These are phyloP conservation scores for Latheticus oryzae DNA, from an alignment of 2,888 invertebrate genomes.

Conservation along the genomic window DNA sequence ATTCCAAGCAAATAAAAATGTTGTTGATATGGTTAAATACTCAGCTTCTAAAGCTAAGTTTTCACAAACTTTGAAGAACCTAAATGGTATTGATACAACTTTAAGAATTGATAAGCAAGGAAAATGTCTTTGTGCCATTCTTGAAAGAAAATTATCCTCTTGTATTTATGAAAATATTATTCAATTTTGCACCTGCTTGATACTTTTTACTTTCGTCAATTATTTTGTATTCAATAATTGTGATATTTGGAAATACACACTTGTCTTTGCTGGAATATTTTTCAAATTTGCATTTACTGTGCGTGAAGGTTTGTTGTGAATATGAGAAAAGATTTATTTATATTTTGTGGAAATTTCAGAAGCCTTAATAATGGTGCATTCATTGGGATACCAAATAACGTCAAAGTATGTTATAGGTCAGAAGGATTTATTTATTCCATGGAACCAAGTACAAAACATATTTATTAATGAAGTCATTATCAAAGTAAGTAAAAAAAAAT, in stretches of 20 bases:
- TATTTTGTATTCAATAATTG: too few relatives aligned
- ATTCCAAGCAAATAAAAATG: too few relatives aligned
- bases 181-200: too few relatives aligned
- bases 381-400: conserved; percentile 45
- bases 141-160: conserved; percentile 3
- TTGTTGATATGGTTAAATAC: conserved; percentile 22
- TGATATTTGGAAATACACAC: too few relatives aligned
- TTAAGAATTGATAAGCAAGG: conserved; percentile 22
- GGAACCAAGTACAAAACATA: conserved; percentile 45
- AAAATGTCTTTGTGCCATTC: conserved; percentile 4
- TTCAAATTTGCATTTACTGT: background rate
- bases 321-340: too few relatives aligned
- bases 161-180: background rate
- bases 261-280: too few relatives aligned
- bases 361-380: conserved; percentile 41
- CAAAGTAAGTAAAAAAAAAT: conserved; percentile 35
- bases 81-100: conserved; percentile 10
- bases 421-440: conserved; percentile 46
- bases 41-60: conserved; percentile 13
- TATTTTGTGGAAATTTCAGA: conserved; percentile 38
- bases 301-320: conserved; percentile 28
- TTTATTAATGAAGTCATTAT: conserved; percentile 49
- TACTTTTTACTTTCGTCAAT: too few relatives aligned
- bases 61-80: conserved; percentile 25
- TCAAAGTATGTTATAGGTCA: conserved; percentile 33